Evolutionary conservation across 2,888 invertebrate genomes (phyloP).

Genomic region (Bimastos eiseni): DNA sequence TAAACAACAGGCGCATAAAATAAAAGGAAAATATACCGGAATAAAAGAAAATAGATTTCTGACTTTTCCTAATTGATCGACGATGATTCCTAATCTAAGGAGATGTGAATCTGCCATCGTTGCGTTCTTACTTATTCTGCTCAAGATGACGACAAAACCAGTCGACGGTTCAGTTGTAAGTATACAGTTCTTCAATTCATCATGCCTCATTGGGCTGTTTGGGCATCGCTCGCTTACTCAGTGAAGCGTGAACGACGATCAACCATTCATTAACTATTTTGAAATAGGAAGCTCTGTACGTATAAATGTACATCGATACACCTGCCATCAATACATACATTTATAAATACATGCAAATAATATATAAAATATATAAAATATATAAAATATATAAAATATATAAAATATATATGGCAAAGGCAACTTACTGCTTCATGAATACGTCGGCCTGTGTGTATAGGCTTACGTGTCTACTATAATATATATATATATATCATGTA

Average conservation of each 20-base stretch:
- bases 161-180: not conserved
- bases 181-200: not conserved
- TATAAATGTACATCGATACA: constrained; percentile 28
- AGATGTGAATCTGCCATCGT: not conserved
- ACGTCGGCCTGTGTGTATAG: too few relatives aligned
- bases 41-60: not conserved
- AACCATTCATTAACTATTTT: too few relatives aligned
- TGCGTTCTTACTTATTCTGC: not conserved
- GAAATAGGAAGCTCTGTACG: too few relatives aligned
- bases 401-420: too few relatives aligned
- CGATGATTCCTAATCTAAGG: not conserved
- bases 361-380: too few relatives aligned
- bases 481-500: too few relatives aligned
- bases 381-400: too few relatives aligned
- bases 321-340: too few relatives aligned
- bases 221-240: too few relatives aligned
- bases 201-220: not conserved
- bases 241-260: too few relatives aligned
- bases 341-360: too few relatives aligned
- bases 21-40: not conserved
- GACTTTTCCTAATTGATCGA: not conserved
- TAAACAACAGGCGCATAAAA: not conserved
- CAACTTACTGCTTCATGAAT: too few relatives aligned
- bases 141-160: not conserved
- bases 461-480: constrained; percentile 17